Percentiles rank a stretch among this genome's conserved stretches.
Conservation (phyloP, 2,888 invertebrate genomes). For the Pyrgus malvae region DNA sequence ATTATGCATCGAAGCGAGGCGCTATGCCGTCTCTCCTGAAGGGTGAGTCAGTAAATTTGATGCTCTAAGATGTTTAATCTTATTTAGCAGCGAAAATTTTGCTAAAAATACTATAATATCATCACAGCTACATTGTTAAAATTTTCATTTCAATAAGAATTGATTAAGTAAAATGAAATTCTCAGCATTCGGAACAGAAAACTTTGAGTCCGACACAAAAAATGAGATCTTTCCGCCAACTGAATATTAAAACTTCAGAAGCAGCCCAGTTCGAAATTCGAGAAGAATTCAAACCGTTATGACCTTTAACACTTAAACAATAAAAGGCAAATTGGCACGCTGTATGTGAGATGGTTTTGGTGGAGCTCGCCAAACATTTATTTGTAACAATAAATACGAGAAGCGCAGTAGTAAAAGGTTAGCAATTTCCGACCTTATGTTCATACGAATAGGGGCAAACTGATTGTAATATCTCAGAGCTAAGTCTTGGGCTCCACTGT, state of each 20-base stretch:
- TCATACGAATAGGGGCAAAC: background rate
- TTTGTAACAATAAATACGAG: constrained; percentile 13
- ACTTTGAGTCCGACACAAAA: background rate
- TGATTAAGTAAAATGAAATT: background rate
- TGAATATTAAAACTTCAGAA: background rate
- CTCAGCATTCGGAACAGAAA: background rate
- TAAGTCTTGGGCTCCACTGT: background rate
- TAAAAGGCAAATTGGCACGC: constrained; percentile 15
- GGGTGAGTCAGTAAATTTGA: too few relatives aligned
- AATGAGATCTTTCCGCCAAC: background rate
- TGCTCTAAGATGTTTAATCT: too few relatives aligned
- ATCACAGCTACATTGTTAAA: background rate
- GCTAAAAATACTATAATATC: too few relatives aligned
- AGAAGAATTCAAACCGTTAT: background rate
- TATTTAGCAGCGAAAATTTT: too few relatives aligned
- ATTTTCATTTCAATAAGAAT: background rate
- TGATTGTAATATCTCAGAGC: background rate
- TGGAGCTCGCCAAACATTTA: constrained; percentile 15
- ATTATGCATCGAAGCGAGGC: too few relatives aligned
- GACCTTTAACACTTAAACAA: constrained; percentile 9
- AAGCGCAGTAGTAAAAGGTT: background rate
- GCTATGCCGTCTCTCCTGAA: too few relatives aligned
- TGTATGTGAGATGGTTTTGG: constrained; percentile 11
- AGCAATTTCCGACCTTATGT: background rate
- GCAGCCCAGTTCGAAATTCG: background rate